Base-by-base conservation (phyloP, 2,888 invertebrate species). In the Dilophus febrilis region DNA sequence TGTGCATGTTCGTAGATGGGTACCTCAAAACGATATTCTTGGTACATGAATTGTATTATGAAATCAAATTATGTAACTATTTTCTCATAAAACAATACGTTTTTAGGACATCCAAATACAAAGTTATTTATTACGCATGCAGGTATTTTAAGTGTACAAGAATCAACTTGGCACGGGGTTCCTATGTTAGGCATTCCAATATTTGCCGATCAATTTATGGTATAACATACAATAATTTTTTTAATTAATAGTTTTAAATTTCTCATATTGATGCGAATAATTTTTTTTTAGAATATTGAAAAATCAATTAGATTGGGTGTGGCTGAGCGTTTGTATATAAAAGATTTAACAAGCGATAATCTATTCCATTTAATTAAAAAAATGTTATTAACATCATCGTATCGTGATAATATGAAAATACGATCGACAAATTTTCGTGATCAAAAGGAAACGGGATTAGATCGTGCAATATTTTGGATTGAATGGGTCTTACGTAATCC, bases 11-110 rank as follows among this genome's bases (percentile, higher is more conserved):
- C 53, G 48, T 37, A 56, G 58, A 22, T 71, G 68, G 68, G 44
- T 67, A 19, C 67, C 70, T 1, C 70, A 71, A 45, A 62, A 59
- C 39, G 69, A 68, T 46, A 52, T 70, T 34, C 47, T 70, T 13
- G 59, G 68, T 67, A 48, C 11, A 19, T 13, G 14, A 3, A 7
- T 12, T 16, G 19, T 6, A 29, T 46, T 22, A 22, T 22, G 22
- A 22, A 22, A 22, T 22, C 22, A 22, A 22, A n/a, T n/a, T n/a
- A n/a, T n/a, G n/a, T n/a, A n/a, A 22, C 22, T 6, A 22, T 22
- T 22, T 22, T 22, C 22, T 22, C 8, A 22, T 22, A 22, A 22
- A 6, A 8, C 22, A 22, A 22, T 22, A 22, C 8, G 8, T 22
- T 22, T 6, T n/a, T 43, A 13, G 35, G 35, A n/a, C 40, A 43